Evolutionary conservation across 2,888 invertebrate species (phyloP).

Genomic region (Parnassius apollo): DNA sequence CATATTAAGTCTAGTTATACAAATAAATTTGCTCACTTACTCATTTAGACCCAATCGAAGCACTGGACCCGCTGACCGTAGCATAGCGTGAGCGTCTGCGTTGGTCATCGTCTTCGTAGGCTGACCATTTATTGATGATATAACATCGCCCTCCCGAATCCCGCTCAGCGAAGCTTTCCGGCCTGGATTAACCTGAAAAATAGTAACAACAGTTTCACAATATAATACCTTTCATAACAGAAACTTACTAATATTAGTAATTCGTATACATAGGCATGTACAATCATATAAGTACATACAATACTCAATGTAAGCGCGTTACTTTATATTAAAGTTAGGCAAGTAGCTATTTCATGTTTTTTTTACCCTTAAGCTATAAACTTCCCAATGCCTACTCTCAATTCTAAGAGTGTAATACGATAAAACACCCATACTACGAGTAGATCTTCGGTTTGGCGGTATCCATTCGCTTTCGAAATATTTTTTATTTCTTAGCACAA

Average conservation of each 20-base stretch:
- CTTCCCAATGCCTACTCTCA: too few species aligned
- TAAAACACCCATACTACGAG: too few species aligned
- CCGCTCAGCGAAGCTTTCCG: constrained; percentile 91
- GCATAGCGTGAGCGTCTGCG: constrained; percentile 86
- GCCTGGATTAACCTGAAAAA: constrained; percentile 91
- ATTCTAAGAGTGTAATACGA: too few species aligned
- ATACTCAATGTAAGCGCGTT: background rate
- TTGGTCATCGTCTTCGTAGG: constrained; percentile 85
- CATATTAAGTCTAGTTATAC: too few species aligned
- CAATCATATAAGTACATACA: background rate
- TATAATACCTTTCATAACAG: background rate
- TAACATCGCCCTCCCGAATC: constrained; percentile 89
- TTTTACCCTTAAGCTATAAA: too few species aligned
- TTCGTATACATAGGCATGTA: too few species aligned
- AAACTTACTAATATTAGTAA: too few species aligned
- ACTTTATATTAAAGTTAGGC: background rate
- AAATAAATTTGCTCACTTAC: constrained; percentile 69
- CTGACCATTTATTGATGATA: constrained; percentile 89
- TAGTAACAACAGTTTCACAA: background rate
- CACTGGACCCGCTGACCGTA: constrained; percentile 85
- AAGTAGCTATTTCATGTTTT: too few species aligned
- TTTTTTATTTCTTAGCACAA: too few species aligned
- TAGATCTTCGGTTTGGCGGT: background rate
- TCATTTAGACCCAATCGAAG: constrained; percentile 86
- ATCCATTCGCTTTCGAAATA: too few species aligned